These are phyloP conservation scores for Menidia beryllina DNA, from an alignment of 2,113 vertebrate species.

Conservation along the genomic window DNA sequence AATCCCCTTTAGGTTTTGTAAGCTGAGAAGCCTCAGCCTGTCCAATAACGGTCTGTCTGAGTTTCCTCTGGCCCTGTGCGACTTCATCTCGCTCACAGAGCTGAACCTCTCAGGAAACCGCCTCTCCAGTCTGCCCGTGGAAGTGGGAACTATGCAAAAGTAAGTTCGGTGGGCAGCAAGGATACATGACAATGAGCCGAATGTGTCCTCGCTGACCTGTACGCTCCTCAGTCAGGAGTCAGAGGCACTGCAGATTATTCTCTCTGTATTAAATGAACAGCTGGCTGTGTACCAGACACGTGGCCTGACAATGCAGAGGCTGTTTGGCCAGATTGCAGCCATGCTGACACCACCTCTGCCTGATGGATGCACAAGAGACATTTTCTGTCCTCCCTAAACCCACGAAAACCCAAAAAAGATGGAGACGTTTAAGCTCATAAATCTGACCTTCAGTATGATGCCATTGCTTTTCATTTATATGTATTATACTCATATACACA, in stretches of 20 bases:
- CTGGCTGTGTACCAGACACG: conserved; percentile 44
- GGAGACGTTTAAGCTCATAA: no score
- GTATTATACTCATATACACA: no score
- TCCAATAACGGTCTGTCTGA: conserved; percentile 92
- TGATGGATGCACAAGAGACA: not conserved
- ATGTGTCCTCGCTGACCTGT: conserved; percentile 30
- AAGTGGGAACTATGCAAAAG: conserved; percentile 90
- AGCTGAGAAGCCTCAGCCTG: conserved; percentile 95
- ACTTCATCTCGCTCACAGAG: conserved; percentile 89
- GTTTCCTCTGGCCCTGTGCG: conserved; percentile 90
- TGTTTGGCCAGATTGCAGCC: conserved; percentile 35
- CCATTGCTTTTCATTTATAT: no score
- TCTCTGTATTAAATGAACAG: conserved; percentile 40
- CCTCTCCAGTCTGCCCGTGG: conserved; percentile 85
- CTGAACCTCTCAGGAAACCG: conserved; percentile 94
- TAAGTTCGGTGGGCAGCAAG: conserved; percentile 72
- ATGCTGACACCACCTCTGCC: conserved; percentile 14
- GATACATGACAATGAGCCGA: not conserved
- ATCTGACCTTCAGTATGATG: no score
- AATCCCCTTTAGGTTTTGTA: conserved; percentile 87
- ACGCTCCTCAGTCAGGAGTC: conserved; percentile 16
- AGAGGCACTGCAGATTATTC: conserved; percentile 33
- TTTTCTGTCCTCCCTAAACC: no score
- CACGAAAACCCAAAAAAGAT: no score
- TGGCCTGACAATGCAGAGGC: conserved; percentile 24